These are phyloP conservation scores for Aphelenchoides avenae DNA, from an alignment of 1,140 invertebrate species.

Conservation along the genomic window DNA sequence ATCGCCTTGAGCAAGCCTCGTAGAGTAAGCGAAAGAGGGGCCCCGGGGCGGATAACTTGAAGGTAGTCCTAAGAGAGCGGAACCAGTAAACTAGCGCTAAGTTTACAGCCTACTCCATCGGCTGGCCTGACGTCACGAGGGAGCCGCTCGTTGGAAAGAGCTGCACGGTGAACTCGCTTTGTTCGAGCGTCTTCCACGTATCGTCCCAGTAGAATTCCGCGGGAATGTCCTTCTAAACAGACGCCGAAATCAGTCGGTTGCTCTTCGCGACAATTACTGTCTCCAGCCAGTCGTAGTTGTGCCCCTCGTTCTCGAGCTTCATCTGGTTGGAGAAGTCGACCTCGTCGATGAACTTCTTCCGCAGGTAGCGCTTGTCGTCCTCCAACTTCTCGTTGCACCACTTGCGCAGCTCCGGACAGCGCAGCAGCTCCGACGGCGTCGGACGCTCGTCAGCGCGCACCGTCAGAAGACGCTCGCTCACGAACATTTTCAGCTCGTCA, in stretches of 20 bases:
- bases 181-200: slow-evolving; percentile 32
- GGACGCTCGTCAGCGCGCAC: slow-evolving; percentile 17
- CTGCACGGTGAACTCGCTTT: slow-evolving; percentile 29
- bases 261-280: slow-evolving; percentile 14
- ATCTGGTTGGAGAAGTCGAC: slow-evolving; percentile 35
- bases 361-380: slow-evolving; percentile 26
- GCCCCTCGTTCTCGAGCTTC: slow-evolving; percentile 25
- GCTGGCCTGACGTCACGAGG: slow-evolving; percentile 2
- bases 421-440: slow-evolving; percentile 17
- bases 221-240: slow-evolving; percentile 39
- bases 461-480: slow-evolving; percentile 33
- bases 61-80: slow-evolving; percentile 22
- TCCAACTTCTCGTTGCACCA: slow-evolving; percentile 29
- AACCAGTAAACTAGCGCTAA: not conserved
- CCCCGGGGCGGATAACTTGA: slow-evolving; percentile 28
- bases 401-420: slow-evolving; percentile 22
- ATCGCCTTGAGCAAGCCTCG: not conserved
- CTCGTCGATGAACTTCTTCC: slow-evolving; percentile 34
- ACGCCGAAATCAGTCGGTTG: not conserved
- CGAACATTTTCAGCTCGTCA: slow-evolving; percentile 36
- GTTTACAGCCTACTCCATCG: slow-evolving; percentile 3
- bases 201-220: slow-evolving; percentile 48
- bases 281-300: slow-evolving; percentile 36
- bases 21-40: slow-evolving; percentile 28
- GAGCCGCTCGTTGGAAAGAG: not conserved